Conservation (phyloP, 2,797 vertebrate species). For the Alectoris magna region DNA sequence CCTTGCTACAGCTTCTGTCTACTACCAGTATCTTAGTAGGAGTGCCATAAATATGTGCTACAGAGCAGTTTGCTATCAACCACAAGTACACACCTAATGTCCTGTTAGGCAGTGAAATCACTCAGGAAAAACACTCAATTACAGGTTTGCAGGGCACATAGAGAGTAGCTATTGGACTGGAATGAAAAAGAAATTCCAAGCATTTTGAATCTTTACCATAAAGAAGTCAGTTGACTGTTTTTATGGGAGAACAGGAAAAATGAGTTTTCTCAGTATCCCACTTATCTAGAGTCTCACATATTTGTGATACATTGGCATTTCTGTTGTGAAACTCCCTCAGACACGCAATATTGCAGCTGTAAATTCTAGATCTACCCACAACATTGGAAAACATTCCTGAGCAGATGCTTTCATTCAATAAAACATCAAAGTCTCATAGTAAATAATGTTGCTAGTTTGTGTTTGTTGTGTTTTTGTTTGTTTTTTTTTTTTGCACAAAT, state of each 20-base stretch:
- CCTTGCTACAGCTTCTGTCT: neutral
- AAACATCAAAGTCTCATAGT: constrained; percentile 53
- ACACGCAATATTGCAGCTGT: constrained; percentile 34
- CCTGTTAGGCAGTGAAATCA: neutral
- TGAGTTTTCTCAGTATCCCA: neutral
- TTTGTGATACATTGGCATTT: constrained; percentile 30
- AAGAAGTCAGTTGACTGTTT: neutral
- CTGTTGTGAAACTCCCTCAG: constrained; percentile 16
- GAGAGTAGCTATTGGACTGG: neutral
- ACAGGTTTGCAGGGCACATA: neutral
- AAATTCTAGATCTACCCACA: constrained; percentile 46
- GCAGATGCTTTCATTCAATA: constrained; percentile 64
- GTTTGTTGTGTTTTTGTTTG: constrained; percentile 20
- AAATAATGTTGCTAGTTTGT: constrained; percentile 49
- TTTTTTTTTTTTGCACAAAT: constrained; percentile 45
- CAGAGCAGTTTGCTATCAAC: neutral
- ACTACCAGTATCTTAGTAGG: neutral
- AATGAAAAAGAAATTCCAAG: neutral
- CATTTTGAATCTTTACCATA: neutral
- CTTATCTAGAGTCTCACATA: neutral
- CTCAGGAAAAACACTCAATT: neutral
- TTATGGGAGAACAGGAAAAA: neutral
- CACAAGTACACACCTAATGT: neutral
- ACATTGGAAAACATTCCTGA: neutral
- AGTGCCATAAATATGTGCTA: neutral